Base-by-base conservation (phyloP, 2,113 vertebrate genomes). In the Laterallus jamaicensis region DNA sequence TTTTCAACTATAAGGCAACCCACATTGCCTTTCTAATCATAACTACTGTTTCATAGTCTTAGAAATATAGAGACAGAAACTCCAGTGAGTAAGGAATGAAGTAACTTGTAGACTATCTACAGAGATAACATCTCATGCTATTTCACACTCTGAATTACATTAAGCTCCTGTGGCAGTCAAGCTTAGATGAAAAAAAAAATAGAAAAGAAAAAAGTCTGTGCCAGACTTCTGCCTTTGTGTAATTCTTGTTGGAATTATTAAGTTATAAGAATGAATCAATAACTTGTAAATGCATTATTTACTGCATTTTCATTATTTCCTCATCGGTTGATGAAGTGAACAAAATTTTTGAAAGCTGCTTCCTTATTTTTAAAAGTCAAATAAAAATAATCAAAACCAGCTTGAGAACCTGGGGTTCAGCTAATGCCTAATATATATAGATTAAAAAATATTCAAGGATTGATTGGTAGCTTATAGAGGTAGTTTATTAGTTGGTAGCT, bases 321-420 rank as follows among this genome's bases (percentile, higher is more conserved):
- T 79, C 19, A 35, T 47, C 7, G 7, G 5, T 10, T 42, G 59
- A 73, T 73, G 28, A 92, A 82, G 11, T 74, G 42, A 92, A 76
- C 11, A 20, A 2, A 90, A 16, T 66, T 90, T 90, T 86, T 88
- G 55, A 92, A 92, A 91, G 18, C 24, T 74, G 13, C 10, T 63
- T 92, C 39, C 54, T 86, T 86, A 44, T 69, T 94, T 94, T 90
- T 73, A 90, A 44, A 76, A 85, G 14, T 80, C 73, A 92, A 76
- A 85, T 63, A 82, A 94, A 55, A 3, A 20, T 52, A 64, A 56
- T 37, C 19, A 91, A 50, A 26, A n/a, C n/a, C 12, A 69, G 69
- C 31, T 56, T 62, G 25, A 88, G 50, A 93, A 66, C 10, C 37
- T 77, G 17, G 5, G 11, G 70, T 81, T 4, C 25, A 54, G 70